Evolutionary conservation across 2,113 vertebrate genomes (phyloP).

Genomic region (Heloderma charlesbogerti): DNA sequence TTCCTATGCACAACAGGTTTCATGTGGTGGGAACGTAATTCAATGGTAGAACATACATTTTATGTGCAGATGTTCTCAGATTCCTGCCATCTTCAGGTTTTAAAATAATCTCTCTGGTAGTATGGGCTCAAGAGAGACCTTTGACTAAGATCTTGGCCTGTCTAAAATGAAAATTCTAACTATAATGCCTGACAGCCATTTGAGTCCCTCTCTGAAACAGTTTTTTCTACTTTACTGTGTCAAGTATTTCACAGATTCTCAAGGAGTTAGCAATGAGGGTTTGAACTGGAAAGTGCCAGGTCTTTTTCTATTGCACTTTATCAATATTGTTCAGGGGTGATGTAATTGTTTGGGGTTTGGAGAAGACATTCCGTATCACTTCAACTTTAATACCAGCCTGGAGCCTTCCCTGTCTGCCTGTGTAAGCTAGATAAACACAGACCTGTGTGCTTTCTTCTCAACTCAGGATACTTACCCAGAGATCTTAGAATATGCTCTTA

Average conservation of each 20-base stretch:
- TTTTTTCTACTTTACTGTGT: constrained; percentile 49
- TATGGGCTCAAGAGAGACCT: background rate
- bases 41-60: background rate
- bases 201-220: background rate
- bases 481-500: constrained; percentile 78
- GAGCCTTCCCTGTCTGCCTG: constrained; percentile 88
- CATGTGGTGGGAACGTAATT: too few relatives aligned
- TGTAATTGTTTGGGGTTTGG: constrained; percentile 89
- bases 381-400: constrained; percentile 89
- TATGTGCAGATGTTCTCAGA: background rate
- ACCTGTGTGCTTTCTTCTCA: constrained; percentile 79
- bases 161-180: background rate
- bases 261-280: constrained; percentile 68
- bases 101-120: background rate
- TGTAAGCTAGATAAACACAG: constrained; percentile 89
- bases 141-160: background rate
- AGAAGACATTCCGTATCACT: constrained; percentile 86
- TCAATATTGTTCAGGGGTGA: constrained; percentile 82
- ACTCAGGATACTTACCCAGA: constrained; percentile 77
- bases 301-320: constrained; percentile 76
- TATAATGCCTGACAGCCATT: background rate
- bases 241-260: constrained; percentile 56
- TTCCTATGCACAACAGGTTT: background rate
- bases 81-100: background rate
- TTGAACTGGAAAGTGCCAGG: constrained; percentile 72